These are phyloP conservation scores for Lycaena phlaeas DNA, from an alignment of 2,888 invertebrate genomes.

Conservation along the genomic window DNA sequence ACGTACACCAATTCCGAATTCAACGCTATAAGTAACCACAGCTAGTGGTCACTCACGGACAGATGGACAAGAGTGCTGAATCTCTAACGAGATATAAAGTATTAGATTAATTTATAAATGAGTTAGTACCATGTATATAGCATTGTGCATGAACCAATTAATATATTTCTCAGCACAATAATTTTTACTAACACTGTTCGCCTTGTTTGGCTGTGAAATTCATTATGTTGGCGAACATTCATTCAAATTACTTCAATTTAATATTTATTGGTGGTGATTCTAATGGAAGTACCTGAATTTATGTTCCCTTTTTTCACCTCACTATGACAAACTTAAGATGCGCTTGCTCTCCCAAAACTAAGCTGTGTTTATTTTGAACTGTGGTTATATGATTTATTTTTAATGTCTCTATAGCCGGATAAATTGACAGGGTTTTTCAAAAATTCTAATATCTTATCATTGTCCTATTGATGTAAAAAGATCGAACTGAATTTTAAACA, in stretches of 20 bases:
- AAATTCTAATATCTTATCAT: neutral
- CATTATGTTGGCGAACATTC: slow-evolving; percentile 2
- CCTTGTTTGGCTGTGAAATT: slow-evolving; percentile 13
- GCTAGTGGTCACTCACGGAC: slow-evolving; percentile 41
- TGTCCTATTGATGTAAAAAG: neutral
- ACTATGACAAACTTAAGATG: too few relatives aligned
- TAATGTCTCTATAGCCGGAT: too few relatives aligned
- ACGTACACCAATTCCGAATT: slow-evolving; percentile 45
- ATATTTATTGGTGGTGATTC: neutral
- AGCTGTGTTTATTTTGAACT: too few relatives aligned
- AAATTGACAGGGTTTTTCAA: too few relatives aligned
- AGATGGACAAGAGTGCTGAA: slow-evolving; percentile 16
- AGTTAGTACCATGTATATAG: neutral
- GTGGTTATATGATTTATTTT: too few relatives aligned
- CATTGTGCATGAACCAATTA: neutral
- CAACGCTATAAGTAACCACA: slow-evolving; percentile 46
- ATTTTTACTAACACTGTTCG: slow-evolving; percentile 4
- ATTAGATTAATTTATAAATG: slow-evolving; percentile 1
- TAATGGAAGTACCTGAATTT: too few relatives aligned
- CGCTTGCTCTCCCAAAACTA: too few relatives aligned
- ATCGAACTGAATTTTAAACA: neutral
- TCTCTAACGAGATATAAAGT: slow-evolving; percentile 5
- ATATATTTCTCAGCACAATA: neutral
- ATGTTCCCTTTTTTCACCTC: too few relatives aligned
- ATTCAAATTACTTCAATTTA: neutral